A percentile compares a stretch with the other conserved stretches of the same genome.
Conservation (phyloP, 1,140 invertebrate genomes). For the Pinna nobilis region DNA sequence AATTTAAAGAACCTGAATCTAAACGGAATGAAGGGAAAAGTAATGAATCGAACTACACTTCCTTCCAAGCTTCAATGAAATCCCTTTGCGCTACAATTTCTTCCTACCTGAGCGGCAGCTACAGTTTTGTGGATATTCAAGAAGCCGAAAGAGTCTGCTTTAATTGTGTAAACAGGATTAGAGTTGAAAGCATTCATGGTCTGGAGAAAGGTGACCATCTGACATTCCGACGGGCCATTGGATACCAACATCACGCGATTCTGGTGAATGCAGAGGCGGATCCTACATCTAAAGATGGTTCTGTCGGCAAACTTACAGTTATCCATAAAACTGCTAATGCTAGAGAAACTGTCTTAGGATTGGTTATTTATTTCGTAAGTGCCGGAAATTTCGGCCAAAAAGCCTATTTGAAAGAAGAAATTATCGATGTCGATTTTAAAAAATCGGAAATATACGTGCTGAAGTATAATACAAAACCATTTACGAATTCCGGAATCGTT, state of each 20-base stretch:
- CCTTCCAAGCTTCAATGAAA: too few relatives aligned
- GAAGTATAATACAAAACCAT: constrained; percentile 12
- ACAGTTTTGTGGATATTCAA: background rate
- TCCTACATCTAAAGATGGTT: background rate
- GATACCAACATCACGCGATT: constrained; percentile 16
- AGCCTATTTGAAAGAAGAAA: constrained; percentile 2
- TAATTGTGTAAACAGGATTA: background rate
- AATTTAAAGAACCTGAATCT: too few relatives aligned
- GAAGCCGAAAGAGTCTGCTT: constrained; percentile 6
- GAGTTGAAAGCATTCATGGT: background rate
- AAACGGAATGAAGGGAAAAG: too few relatives aligned
- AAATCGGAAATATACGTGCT: constrained; percentile 5
- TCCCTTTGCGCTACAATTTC: too few relatives aligned
- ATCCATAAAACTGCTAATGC: constrained; percentile 6
- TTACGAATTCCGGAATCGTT: constrained; percentile 6
- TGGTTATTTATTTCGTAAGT: background rate
- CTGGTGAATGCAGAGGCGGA: background rate
- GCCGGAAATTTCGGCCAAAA: background rate
- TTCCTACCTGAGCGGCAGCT: background rate
- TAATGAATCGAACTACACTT: too few relatives aligned
- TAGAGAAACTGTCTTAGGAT: background rate
- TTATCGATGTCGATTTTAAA: background rate
- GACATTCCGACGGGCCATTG: background rate
- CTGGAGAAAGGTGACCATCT: background rate
- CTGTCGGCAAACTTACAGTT: background rate